phyloP scores from a whole-genome alignment of 2,113 vertebrate species.

The Corvus cornix region DNA sequence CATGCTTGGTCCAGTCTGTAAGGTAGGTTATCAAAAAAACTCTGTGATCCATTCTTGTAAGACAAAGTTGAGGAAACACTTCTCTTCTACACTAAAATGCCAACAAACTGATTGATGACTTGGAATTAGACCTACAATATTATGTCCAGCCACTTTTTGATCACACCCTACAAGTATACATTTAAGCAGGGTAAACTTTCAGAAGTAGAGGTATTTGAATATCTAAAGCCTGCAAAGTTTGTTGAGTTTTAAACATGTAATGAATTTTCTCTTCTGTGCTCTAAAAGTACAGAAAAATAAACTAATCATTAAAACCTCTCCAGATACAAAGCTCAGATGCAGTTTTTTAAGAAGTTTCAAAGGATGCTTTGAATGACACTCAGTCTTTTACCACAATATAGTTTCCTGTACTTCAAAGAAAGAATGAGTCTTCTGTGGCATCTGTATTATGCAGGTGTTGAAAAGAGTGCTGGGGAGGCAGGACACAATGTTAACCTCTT shows the following conservation, averaged over 20 bases:
- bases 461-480: not conserved
- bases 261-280: not conserved
- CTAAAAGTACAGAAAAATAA: slow-evolving; percentile 14
- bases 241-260: not conserved
- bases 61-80: not conserved
- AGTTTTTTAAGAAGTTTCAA: slow-evolving; percentile 33
- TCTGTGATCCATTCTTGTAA: not conserved
- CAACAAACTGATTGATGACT: not conserved
- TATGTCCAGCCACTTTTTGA: not conserved
- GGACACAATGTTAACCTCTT: slow-evolving; percentile 9
- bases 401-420: slow-evolving; percentile 36
- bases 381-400: not conserved
- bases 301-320: slow-evolving; percentile 24
- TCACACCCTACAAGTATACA: not conserved
- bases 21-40: not conserved
- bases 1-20: not conserved
- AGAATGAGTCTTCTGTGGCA: not conserved
- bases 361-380: slow-evolving; percentile 40
- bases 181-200: not conserved
- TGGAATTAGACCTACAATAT: not conserved
- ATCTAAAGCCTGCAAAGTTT: not conserved
- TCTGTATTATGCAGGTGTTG: not conserved
- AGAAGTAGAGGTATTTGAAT: not conserved
- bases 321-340: not conserved
- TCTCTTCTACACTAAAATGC: not conserved